Evolutionary conservation across 1,140 invertebrate genomes (phyloP), one percentile per base, ranked within the genome.

Genomic region (Procambarus virginalis): DNA sequence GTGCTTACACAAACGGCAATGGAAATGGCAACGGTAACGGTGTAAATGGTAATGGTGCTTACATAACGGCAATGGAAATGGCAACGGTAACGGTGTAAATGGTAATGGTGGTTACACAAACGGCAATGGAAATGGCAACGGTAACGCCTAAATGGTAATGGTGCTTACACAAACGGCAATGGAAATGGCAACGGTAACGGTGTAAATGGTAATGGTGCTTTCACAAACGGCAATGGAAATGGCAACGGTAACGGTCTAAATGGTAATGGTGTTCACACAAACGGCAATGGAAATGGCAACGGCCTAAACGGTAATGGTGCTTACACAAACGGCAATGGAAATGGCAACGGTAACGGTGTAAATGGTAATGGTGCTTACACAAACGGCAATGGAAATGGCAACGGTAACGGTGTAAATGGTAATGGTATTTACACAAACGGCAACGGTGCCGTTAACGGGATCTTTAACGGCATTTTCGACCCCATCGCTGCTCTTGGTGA

Each of bases 231-330:
- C 34, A 34, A 34, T 34, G 34, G 34, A 34, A 34, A 34, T 34
- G 60, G 51, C 20, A 81, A 81, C 20, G 79, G 79, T n/a, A n/a
- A 55, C 51, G 4, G 51, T 6, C n/a, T 2, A 34, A 73, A 73
- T 34, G 68, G 68, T 9, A 34, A 34, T 34, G 22, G 22, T 8
- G 68, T 2, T 34, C 34, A 73, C 68, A 34, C n/a, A 2, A 73
- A 73, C 20, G 68, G 68, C 4, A 82, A 82, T 20, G 80, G 80
- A 3, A 82, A 82, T 46, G 80, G 80, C 4, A 81, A 81, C 22
- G 79, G 79, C 1, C 0, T 34, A 45, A 60, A 81, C 45, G 60
- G 51, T 45, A 81, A 81, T 49, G 75, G 75, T 12, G 75, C 5
- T 10, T 22, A 75, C 70, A 45, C n/a, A 9, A 45, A 22, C 20